phyloP scores from a whole-genome alignment of 2,797 vertebrate species.

The Myotis myotis region DNA sequence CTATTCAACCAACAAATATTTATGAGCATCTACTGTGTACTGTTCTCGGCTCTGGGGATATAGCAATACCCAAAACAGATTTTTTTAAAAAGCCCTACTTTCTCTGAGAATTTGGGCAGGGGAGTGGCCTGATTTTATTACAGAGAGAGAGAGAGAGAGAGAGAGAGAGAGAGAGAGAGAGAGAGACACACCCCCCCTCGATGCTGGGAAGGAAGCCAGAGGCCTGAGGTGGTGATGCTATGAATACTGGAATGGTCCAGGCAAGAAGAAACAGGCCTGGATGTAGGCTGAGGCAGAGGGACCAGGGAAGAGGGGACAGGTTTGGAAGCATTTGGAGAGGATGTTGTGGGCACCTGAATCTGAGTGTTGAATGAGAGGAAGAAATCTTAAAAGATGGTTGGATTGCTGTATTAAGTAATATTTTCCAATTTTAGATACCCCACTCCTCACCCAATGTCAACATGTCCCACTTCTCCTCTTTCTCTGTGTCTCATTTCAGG shows the following conservation, averaged over 20 bases:
- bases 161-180: background rate
- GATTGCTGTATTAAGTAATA: background rate
- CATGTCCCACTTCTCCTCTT: background rate
- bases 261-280: background rate
- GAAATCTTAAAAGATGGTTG: background rate
- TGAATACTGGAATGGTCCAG: background rate
- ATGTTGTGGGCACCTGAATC: background rate
- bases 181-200: background rate
- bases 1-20: background rate
- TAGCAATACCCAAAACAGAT: background rate
- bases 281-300: background rate
- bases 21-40: background rate
- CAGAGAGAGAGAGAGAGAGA: background rate
- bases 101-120: background rate
- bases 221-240: rapidly evolving
- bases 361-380: background rate
- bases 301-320: background rate
- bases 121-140: rapidly evolving
- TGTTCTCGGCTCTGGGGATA: background rate
- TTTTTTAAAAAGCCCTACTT: background rate
- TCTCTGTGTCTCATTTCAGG: conserved; percentile 72
- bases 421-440: background rate
- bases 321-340: background rate
- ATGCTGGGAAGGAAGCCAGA: background rate
- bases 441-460: background rate